Conservation (phyloP, 2,797 vertebrate species). For the Steatocranus sp. region DNA sequence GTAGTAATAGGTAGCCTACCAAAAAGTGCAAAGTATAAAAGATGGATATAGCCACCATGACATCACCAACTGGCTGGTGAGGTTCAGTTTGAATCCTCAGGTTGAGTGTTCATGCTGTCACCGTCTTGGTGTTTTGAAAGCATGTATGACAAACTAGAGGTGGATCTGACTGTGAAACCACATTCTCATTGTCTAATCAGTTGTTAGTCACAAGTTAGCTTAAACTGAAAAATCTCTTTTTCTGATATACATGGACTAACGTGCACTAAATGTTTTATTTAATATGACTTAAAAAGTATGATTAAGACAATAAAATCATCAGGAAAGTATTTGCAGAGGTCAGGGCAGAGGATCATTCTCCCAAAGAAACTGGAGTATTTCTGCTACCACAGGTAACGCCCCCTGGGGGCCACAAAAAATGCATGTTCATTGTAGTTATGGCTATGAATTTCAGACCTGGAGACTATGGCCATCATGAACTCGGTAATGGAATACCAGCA, state of each 20-base stretch:
- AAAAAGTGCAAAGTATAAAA: not conserved
- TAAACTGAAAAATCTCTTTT: not conserved
- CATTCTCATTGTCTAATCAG: not conserved
- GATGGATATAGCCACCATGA: not conserved
- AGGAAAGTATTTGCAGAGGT: not conserved
- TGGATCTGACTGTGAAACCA: not conserved
- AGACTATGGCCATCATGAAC: not conserved
- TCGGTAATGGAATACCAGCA: not conserved
- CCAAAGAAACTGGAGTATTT: not conserved
- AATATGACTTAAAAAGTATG: not conserved
- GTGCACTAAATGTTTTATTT: not conserved
- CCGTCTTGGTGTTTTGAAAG: not conserved
- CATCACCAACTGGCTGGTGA: not conserved
- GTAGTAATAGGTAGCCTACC: not conserved
- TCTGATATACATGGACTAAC: not conserved
- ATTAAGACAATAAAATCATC: not conserved
- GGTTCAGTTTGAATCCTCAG: not conserved
- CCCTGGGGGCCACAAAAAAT: not conserved
- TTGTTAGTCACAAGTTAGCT: not conserved
- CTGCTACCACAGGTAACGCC: not conserved
- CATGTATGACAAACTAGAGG: not conserved
- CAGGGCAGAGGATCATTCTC: not conserved
- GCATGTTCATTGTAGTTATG: not conserved
- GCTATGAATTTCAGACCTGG: not conserved
- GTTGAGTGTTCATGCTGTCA: not conserved